Evolutionary conservation across 2,113 vertebrate genomes (phyloP).

Genomic region (Oreochromis niloticus): DNA sequence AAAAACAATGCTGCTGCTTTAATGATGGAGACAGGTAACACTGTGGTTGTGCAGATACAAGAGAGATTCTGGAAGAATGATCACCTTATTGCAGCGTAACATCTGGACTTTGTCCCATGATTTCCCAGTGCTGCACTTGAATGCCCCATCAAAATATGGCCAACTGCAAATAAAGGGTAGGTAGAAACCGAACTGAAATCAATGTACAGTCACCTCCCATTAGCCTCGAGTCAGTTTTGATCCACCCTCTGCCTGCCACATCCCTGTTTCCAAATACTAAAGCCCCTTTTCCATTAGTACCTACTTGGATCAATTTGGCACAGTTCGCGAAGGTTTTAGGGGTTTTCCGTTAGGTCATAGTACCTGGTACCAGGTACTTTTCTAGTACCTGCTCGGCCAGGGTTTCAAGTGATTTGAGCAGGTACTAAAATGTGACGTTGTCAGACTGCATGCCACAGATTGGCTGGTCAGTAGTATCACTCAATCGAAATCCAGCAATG

Average conservation of each 20-base stretch:
- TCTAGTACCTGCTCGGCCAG: background rate
- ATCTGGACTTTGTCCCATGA: background rate
- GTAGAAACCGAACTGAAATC: background rate
- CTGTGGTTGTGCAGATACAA: background rate
- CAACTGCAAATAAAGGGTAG: background rate
- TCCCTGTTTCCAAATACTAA: background rate
- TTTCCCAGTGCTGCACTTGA: background rate
- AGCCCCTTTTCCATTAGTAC: background rate
- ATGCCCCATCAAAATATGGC: background rate
- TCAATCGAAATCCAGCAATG: background rate
- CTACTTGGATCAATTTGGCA: background rate
- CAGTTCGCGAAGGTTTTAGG: background rate
- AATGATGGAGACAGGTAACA: background rate
- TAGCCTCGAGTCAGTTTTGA: background rate
- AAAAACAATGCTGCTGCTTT: background rate
- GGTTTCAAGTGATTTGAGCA: background rate
- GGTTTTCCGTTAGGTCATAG: background rate
- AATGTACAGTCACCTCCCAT: rapidly evolving
- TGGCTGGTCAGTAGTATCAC: background rate
- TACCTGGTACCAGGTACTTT: background rate
- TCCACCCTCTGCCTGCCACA: background rate
- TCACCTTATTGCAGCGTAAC: background rate
- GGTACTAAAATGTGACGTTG: background rate
- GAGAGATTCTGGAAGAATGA: background rate
- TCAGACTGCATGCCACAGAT: background rate